Conservation (phyloP, 1,140 invertebrate species). For the Cotesia typhae region DNA sequence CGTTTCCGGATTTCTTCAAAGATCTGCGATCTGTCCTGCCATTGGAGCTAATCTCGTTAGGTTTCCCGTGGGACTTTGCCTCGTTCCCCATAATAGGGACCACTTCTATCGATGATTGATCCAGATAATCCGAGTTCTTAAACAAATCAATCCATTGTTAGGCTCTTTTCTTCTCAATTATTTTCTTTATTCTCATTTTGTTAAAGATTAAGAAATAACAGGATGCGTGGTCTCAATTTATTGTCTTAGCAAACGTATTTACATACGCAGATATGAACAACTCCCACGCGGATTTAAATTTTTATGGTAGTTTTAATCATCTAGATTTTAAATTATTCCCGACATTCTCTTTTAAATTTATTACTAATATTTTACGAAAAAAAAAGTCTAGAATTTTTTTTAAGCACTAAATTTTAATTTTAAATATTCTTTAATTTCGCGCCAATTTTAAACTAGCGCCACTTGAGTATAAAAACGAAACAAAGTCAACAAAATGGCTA, state of each 20-base stretch:
- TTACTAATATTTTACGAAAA: no score
- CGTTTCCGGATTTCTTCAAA: slow-evolving; percentile 54
- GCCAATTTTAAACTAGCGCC: no score
- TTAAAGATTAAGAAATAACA: slow-evolving; percentile 29
- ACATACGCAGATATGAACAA: slow-evolving; percentile 28
- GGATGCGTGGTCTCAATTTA: slow-evolving; percentile 31
- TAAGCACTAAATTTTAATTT: no score
- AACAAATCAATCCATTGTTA: slow-evolving; percentile 6
- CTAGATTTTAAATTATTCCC: no score
- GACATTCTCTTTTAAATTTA: no score
- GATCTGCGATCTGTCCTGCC: slow-evolving; percentile 52
- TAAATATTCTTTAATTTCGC: no score
- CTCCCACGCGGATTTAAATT: slow-evolving; percentile 11
- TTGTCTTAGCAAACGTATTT: slow-evolving; percentile 22
- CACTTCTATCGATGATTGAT: slow-evolving; percentile 51
- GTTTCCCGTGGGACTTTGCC: slow-evolving; percentile 58
- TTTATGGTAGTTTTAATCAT: no score
- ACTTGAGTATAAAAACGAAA: no score
- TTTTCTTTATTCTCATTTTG: slow-evolving; percentile 3
- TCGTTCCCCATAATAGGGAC: slow-evolving; percentile 59
- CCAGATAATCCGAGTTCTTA: slow-evolving; percentile 53
- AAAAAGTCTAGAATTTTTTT: no score
- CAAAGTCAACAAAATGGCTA: no score
- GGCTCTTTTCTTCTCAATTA: background rate
- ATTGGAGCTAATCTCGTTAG: slow-evolving; percentile 52